Percentiles rank a stretch among this genome's conserved stretches.
These are phyloP conservation scores for Campylomormyrus numenius DNA, from an alignment of 2,113 vertebrate genomes.

Conservation along the genomic window DNA sequence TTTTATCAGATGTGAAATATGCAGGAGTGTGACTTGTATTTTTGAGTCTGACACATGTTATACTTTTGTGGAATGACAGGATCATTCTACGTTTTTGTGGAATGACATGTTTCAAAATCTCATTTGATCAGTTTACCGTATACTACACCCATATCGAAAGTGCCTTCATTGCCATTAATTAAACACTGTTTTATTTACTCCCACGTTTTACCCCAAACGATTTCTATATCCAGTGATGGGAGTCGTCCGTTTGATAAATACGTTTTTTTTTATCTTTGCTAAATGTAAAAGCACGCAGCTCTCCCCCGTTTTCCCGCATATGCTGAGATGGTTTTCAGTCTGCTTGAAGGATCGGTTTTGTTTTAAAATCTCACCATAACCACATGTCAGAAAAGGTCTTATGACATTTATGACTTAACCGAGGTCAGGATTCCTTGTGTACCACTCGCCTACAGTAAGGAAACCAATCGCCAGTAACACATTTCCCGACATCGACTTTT, in stretches of 20 bases:
- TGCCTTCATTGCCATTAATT: not conserved
- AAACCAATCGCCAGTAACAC: not conserved
- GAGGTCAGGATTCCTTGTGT: not conserved
- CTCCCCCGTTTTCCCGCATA: not conserved
- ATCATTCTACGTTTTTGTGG: too few species aligned
- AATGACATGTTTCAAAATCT: not conserved
- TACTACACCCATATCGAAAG: not conserved
- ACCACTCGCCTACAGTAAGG: not conserved
- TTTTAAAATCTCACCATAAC: not conserved
- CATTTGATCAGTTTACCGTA: not conserved
- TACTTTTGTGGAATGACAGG: not conserved
- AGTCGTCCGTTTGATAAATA: not conserved
- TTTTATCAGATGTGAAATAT: not conserved
- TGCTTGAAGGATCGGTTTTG: not conserved
- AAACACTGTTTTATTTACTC: not conserved
- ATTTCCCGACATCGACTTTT: not conserved
- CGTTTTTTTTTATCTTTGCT: not conserved
- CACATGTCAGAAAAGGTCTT: not conserved
- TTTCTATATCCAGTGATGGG: not conserved
- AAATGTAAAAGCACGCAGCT: not conserved
- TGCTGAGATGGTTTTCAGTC: not conserved
- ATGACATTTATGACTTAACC: not conserved
- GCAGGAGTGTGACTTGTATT: not conserved
- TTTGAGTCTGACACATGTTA: not conserved
- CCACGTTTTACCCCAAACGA: not conserved